Conservation (phyloP, 2,797 vertebrate species). For the Pangasius krempfi region DNA sequence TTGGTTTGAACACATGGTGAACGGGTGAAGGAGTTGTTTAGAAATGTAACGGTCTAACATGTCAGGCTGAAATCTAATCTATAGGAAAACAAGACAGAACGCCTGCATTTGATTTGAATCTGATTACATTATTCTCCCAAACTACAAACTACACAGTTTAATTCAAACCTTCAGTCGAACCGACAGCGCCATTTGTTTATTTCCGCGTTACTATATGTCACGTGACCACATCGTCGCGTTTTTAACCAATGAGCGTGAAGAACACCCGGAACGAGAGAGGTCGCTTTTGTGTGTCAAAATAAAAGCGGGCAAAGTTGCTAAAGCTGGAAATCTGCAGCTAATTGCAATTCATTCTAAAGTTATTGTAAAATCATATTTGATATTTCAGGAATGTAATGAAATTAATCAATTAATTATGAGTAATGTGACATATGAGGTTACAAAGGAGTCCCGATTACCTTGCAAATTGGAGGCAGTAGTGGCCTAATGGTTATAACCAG, state of each 20-base stretch:
- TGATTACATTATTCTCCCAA: not conserved
- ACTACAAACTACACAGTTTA: not conserved
- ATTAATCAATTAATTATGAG: not conserved
- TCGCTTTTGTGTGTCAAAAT: not conserved
- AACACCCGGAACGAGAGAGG: not conserved
- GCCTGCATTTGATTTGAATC: not conserved
- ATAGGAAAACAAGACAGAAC: not conserved
- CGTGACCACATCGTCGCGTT: not conserved
- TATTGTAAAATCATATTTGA: not conserved
- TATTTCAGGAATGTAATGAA: not conserved
- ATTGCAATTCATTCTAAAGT: not conserved
- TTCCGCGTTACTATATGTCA: not conserved
- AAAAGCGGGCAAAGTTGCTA: not conserved
- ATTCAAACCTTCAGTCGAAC: not conserved
- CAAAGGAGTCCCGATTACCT: not conserved
- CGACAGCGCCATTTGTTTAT: not conserved
- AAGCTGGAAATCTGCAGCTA: not conserved
- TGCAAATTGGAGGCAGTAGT: not conserved
- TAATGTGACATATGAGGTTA: not conserved
- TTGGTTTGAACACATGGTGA: not conserved
- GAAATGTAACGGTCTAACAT: not conserved
- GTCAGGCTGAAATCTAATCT: not conserved
- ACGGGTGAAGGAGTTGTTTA: not conserved
- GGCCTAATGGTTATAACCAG: no score
- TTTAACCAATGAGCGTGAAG: not conserved